Evolutionary conservation across 1,140 invertebrate species (phyloP).

Genomic region (Macrotrachela quadricornifera): DNA sequence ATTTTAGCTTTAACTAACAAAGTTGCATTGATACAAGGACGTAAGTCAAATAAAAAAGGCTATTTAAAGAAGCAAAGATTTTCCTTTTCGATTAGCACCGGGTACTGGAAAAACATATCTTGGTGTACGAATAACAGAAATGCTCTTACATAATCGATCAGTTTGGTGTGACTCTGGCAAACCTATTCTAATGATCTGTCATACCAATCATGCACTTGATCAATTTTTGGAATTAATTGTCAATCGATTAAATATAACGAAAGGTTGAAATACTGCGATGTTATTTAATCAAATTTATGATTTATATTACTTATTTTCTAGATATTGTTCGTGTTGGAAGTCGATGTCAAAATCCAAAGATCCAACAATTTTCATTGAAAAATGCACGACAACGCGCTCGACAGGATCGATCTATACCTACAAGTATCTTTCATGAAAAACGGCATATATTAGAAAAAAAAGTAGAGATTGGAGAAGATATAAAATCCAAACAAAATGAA

Average conservation of each 20-base stretch:
- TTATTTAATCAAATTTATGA: too few relatives aligned
- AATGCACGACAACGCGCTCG: too few relatives aligned
- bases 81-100: slow-evolving; percentile 41
- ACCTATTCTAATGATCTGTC: slow-evolving; percentile 55
- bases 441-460: too few relatives aligned
- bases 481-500: too few relatives aligned
- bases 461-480: too few relatives aligned
- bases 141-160: slow-evolving; percentile 19
- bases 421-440: too few relatives aligned
- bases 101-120: slow-evolving; percentile 27
- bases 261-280: slow-evolving; percentile 3
- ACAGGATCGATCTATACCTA: too few relatives aligned
- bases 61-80: not conserved
- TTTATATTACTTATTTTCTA: too few relatives aligned
- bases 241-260: not conserved
- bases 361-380: too few relatives aligned
- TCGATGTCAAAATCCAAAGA: slow-evolving; percentile 36
- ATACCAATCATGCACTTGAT: slow-evolving; percentile 66
- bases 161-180: not conserved
- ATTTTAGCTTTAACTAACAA: slow-evolving; percentile 30
- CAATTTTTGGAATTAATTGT: slow-evolving; percentile 50
- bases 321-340: slow-evolving; percentile 47
- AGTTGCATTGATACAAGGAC: slow-evolving; percentile 46
- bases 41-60: too few relatives aligned
- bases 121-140: slow-evolving; percentile 24